These are phyloP conservation scores for Anthophora plumipes DNA, from an alignment of 2,888 invertebrate genomes.

Conservation along the genomic window DNA sequence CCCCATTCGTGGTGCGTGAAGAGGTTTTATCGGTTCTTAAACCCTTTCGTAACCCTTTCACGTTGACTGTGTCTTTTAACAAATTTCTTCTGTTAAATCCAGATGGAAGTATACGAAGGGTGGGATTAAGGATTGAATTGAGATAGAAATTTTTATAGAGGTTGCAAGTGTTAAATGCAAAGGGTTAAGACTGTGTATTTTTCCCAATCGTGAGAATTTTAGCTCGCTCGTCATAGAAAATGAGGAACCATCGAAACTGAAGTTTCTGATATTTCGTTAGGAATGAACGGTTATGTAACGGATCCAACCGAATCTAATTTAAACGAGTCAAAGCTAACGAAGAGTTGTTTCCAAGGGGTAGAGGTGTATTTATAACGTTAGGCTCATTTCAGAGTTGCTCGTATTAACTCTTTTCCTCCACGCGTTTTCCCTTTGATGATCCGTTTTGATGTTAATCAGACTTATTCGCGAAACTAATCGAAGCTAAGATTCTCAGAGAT, in stretches of 20 bases:
- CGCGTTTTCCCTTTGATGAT: constrained; percentile 48
- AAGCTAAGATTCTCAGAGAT: constrained; percentile 30
- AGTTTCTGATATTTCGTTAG: constrained; percentile 11
- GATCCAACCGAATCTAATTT: constrained; percentile 64
- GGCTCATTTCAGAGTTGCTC: constrained; percentile 37
- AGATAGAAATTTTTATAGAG: too few relatives aligned
- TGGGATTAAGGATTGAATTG: too few relatives aligned
- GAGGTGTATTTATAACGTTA: constrained; percentile 68
- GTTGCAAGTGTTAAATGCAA: too few relatives aligned
- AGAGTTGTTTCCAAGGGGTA: constrained; percentile 66
- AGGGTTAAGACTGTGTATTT: too few relatives aligned
- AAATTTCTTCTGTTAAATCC: too few relatives aligned
- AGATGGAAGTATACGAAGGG: not conserved
- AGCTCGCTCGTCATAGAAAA: too few relatives aligned
- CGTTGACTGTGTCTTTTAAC: too few relatives aligned
- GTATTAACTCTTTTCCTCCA: constrained; percentile 53
- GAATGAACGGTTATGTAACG: constrained; percentile 60
- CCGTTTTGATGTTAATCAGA: not conserved
- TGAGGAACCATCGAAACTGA: too few relatives aligned
- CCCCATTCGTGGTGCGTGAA: not conserved
- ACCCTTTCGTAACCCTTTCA: not conserved
- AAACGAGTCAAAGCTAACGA: constrained; percentile 69
- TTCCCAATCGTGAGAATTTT: too few relatives aligned
- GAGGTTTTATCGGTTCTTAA: constrained; percentile 15
- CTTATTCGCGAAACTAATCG: constrained; percentile 6